phyloP scores from a whole-genome alignment of 2,888 invertebrate genomes.

The Metellina segmentata region DNA sequence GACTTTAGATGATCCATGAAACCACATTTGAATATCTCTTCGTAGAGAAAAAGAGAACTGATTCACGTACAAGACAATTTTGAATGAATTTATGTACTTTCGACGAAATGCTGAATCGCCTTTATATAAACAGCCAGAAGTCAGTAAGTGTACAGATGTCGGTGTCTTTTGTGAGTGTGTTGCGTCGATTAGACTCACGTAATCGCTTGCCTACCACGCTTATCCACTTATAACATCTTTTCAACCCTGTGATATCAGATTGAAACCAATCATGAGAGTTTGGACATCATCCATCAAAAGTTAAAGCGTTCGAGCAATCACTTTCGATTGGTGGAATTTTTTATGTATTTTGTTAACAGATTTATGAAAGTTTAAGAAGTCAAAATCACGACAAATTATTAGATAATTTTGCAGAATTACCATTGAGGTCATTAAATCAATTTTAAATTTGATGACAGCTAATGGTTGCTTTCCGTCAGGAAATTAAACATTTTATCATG shows the following conservation, averaged over 20 bases:
- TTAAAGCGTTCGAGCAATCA: neutral
- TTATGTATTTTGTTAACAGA: neutral
- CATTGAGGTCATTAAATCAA: neutral
- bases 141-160: too few species aligned
- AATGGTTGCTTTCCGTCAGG: too few species aligned
- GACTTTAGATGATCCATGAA: too few species aligned
- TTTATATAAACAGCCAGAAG: too few species aligned
- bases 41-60: too few species aligned
- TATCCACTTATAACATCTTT: neutral
- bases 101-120: too few species aligned
- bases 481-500: too few species aligned
- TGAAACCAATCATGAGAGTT: neutral
- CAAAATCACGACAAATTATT: neutral
- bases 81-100: too few species aligned
- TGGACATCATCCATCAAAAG: neutral
- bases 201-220: neutral
- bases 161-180: neutral
- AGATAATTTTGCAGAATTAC: neutral
- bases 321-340: neutral
- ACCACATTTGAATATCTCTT: too few species aligned
- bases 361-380: neutral
- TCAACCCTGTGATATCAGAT: neutral
- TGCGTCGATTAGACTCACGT: neutral
- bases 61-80: too few species aligned
- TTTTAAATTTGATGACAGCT: neutral